A percentile compares a stretch with the other conserved stretches of the same genome.
These are phyloP conservation scores for Tigriopus japonicus DNA, from an alignment of 1,140 invertebrate genomes.

Conservation along the genomic window DNA sequence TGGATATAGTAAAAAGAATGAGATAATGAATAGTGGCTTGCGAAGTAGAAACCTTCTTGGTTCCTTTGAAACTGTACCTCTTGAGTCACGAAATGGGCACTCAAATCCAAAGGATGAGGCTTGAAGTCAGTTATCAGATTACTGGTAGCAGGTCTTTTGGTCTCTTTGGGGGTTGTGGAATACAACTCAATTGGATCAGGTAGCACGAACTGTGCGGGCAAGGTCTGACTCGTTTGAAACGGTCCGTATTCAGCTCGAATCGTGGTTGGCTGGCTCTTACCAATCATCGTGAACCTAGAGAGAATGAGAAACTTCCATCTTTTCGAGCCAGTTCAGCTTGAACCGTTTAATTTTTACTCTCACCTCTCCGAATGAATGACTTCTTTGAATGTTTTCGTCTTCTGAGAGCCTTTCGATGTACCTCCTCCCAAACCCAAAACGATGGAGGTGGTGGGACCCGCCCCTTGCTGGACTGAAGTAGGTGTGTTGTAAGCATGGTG, in stretches of 20 bases:
- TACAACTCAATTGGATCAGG: conserved; percentile 45
- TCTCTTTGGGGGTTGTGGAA: conserved; percentile 15
- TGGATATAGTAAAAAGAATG: too few species aligned
- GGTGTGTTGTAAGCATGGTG: not conserved
- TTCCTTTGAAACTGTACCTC: conserved; percentile 24
- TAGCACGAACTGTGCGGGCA: conserved; percentile 67
- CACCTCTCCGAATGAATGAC: not conserved
- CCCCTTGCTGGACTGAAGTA: not conserved
- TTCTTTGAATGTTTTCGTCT: not conserved
- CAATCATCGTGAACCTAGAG: conserved; percentile 59
- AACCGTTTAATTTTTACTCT: not conserved
- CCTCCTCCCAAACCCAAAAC: not conserved
- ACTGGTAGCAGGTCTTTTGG: conserved; percentile 23
- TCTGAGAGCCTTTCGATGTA: not conserved
- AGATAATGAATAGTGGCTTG: not conserved
- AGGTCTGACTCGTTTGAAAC: conserved; percentile 77
- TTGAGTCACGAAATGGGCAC: conserved; percentile 66
- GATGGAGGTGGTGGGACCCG: conserved; percentile 4
- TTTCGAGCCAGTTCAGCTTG: not conserved
- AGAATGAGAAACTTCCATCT: conserved; percentile 15
- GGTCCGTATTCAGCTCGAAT: conserved; percentile 73
- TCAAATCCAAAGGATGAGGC: conserved; percentile 57
- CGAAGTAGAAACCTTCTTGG: not conserved
- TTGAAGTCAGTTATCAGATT: conserved; percentile 16
- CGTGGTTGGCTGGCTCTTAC: conserved; percentile 62